phyloP scores from a whole-genome alignment of 2,888 invertebrate genomes.

The Lymantria monacha region DNA sequence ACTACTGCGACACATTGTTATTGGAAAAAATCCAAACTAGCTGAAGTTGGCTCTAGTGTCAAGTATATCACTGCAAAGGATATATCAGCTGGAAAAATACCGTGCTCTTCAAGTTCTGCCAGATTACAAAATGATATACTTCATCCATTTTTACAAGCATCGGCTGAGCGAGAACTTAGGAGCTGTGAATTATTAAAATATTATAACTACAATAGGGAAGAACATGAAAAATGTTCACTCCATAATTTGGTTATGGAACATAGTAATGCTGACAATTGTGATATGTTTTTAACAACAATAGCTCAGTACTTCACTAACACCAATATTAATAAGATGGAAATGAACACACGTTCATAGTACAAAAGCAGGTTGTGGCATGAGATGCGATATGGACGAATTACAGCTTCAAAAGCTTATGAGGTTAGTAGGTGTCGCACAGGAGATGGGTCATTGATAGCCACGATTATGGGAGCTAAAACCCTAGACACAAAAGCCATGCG shows the following conservation, averaged over 20 bases:
- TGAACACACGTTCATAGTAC: background rate
- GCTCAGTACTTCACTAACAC: background rate
- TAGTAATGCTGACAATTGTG: background rate
- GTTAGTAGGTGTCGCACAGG: background rate
- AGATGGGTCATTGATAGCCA: background rate
- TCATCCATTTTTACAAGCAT: background rate
- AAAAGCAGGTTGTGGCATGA: background rate
- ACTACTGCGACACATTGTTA: constrained; percentile 1
- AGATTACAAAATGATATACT: background rate
- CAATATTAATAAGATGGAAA: background rate
- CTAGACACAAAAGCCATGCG: background rate
- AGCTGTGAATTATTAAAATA: background rate
- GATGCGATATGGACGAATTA: background rate
- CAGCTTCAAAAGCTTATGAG: constrained; percentile 1
- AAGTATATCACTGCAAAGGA: background rate
- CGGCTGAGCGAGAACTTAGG: background rate
- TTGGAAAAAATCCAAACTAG: background rate
- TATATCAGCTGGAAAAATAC: background rate
- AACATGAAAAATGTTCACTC: background rate
- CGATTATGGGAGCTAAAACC: background rate
- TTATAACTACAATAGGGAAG: background rate
- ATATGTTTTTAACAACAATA: background rate
- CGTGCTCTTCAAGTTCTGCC: background rate
- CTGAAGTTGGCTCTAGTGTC: background rate
- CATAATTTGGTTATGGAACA: background rate